Base-by-base conservation (phyloP, 2,797 vertebrate species). In the Ciconia nigra region DNA sequence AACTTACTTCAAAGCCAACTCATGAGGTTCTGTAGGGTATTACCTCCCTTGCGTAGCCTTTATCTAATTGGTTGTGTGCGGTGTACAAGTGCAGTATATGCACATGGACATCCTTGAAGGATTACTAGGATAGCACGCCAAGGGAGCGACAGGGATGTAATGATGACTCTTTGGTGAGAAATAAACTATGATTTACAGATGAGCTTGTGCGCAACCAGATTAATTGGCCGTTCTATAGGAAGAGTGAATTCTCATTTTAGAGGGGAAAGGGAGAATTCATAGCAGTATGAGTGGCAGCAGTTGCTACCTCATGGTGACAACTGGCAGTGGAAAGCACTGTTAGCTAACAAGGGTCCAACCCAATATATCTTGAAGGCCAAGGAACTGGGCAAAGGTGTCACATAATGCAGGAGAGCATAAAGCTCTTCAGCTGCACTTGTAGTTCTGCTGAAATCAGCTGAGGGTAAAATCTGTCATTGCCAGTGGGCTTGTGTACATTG, bases 361-460 rank as follows among this genome's bases (percentile, higher is more conserved):
- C 51, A n/a, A 16, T 44, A 6, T 13, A 47, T 79, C 87, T 44
- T 41, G 65, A 62, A 93, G 79, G 74, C 83, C 73, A 52, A 80
- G 79, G 90, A 91, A 35, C 29, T 49, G 78, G 84, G 49, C 41
- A 76, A 71, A 89, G 69, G 61, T 93, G 82, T 83, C 83, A 39
- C 33, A 1, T 81, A 44, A 77, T 0, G 4, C 5, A 87, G 90
- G 79, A 81, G 76, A 87, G 46, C 37, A 17, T 44, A 62, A 89
- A 69, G 83, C 35, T 76, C 78, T 80, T 86, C 44, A 83, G 65
- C 82, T 91, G 90, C 57, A 10, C 54, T 93, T 57, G 65, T 29
- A 81, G 95, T 83, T 87, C 69, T 91, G 86, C 83, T 87, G 92
- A 96, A 90, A 81, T 94, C 72, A 74, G 73, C 89, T 54, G 92